phyloP scores from a whole-genome alignment of 2,113 vertebrate species.

The Proteles cristata region DNA sequence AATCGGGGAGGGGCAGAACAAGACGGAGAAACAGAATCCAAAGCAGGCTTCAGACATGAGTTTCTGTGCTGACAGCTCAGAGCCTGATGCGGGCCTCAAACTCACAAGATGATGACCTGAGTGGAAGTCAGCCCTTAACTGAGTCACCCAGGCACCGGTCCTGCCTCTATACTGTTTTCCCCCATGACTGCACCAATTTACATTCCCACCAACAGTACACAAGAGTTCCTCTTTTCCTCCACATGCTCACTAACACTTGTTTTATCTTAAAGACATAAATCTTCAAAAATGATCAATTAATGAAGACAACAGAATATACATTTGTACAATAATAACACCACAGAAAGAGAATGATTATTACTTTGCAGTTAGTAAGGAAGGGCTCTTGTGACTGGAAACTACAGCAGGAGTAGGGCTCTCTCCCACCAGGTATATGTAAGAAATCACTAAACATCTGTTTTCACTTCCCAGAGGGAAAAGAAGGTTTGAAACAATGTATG shows the following conservation, averaged over 20 bases:
- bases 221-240: background rate
- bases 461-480: constrained; percentile 47
- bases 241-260: background rate
- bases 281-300: constrained; percentile 19
- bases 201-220: background rate
- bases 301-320: background rate
- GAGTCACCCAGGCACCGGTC: too few relatives aligned
- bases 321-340: constrained; percentile 31
- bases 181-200: background rate
- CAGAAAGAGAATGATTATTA: constrained; percentile 9
- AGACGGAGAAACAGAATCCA: too few relatives aligned
- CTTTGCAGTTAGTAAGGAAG: background rate
- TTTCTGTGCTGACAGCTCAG: too few relatives aligned
- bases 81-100: too few relatives aligned
- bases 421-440: background rate
- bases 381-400: background rate
- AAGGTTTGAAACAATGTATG: constrained; percentile 35
- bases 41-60: too few relatives aligned
- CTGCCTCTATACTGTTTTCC: background rate
- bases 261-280: background rate
- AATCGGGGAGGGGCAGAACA: too few relatives aligned
- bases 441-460: constrained; percentile 29
- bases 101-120: too few relatives aligned
- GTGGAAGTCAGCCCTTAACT: too few relatives aligned
- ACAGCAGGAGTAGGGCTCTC: background rate